Evolutionary conservation across 2,113 vertebrate genomes (phyloP).

Genomic region (Micronycteris hirsuta): DNA sequence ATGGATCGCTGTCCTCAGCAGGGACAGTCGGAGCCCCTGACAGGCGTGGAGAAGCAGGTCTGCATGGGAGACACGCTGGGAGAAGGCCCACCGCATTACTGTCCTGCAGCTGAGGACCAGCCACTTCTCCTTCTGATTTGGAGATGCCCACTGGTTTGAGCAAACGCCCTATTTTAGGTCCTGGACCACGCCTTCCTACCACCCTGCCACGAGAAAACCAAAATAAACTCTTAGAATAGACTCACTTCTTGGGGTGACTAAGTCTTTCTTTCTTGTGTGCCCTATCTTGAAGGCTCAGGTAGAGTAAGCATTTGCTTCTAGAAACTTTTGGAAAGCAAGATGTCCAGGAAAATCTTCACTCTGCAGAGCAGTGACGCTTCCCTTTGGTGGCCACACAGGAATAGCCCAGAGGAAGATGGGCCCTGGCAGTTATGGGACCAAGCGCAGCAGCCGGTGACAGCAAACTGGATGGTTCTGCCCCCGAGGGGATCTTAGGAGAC

Average conservation of each 20-base stretch:
- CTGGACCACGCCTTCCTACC: neutral
- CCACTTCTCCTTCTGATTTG: neutral
- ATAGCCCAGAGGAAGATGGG: neutral
- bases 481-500: neutral
- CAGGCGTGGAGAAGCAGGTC: neutral
- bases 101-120: neutral
- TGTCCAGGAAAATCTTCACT: neutral
- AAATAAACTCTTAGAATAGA: constrained; percentile 19
- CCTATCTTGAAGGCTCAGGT: neutral
- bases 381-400: neutral
- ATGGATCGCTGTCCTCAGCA: constrained; percentile 57
- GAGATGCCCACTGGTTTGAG: neutral
- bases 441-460: too few species aligned
- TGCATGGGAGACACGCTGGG: neutral
- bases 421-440: neutral
- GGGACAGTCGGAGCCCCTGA: constrained; percentile 10
- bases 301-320: neutral
- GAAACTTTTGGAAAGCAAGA: constrained; percentile 14
- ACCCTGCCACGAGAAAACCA: neutral
- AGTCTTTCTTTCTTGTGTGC: neutral
- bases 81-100: neutral
- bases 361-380: neutral
- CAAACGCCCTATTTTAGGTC: neutral
- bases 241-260: neutral
- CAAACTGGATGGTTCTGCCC: neutral